Percentiles rank a stretch among this genome's conserved stretches.
Conservation (phyloP, 2,888 invertebrate genomes). For the Peribatodes rhomboidaria region DNA sequence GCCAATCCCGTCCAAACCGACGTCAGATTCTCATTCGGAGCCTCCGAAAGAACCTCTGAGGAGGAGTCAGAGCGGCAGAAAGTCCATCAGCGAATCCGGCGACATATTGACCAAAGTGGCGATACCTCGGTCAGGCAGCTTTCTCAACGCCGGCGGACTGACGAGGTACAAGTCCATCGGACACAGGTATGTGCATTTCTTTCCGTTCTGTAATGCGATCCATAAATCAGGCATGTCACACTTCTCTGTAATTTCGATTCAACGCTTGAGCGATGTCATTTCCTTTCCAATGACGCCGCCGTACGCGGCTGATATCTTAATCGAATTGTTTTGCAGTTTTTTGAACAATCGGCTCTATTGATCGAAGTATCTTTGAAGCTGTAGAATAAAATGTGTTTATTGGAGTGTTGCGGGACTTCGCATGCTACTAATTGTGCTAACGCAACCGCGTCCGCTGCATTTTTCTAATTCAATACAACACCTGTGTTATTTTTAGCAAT, state of each 20-base stretch:
- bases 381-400: constrained; percentile 70
- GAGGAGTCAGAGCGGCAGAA: constrained; percentile 80
- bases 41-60: constrained; percentile 74
- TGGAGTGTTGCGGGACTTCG: constrained; percentile 74
- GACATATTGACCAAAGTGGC: constrained; percentile 95
- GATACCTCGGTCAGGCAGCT: constrained; percentile 94
- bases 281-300: constrained; percentile 59
- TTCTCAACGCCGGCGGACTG: constrained; percentile 92
- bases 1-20: constrained; percentile 78
- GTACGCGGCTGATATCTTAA: constrained; percentile 57
- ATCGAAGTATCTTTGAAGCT: constrained; percentile 50
- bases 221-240: constrained; percentile 55
- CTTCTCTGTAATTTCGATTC: constrained; percentile 56
- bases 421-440: constrained; percentile 76
- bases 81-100: constrained; percentile 87
- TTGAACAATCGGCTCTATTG: constrained; percentile 22
- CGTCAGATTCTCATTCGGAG: constrained; percentile 61
- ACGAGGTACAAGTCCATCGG: constrained; percentile 91
- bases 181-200: constrained; percentile 84
- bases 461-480: constrained; percentile 69
- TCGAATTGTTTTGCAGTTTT: constrained; percentile 44
- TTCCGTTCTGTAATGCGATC: constrained; percentile 52
- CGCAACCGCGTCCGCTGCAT: constrained; percentile 77
- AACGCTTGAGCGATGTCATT: constrained; percentile 61
- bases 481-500: constrained; percentile 47